These are phyloP conservation scores for Ophiothrix spiculata DNA, from an alignment of 35 echinoderm and acorn worm species.

Conservation along the genomic window DNA sequence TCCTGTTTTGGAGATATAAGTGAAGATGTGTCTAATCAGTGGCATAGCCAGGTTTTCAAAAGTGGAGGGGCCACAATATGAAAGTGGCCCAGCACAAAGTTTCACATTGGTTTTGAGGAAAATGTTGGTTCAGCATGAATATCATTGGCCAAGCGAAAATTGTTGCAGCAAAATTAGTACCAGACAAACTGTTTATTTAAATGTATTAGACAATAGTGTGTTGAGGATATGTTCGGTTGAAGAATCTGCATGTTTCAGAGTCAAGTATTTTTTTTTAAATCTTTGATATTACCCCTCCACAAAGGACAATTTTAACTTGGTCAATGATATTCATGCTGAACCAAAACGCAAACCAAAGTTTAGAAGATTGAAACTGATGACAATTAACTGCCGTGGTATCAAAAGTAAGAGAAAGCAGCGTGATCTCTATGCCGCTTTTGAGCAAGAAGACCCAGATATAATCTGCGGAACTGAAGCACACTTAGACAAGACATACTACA, in stretches of 20 bases:
- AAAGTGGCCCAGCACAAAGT: no score
- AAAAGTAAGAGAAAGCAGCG: conserved; percentile 32
- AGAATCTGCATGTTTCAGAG: background rate
- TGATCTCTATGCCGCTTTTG: background rate
- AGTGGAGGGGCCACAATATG: no score
- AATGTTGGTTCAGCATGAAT: no score
- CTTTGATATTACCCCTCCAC: background rate
- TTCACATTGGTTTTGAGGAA: no score
- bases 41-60: no score
- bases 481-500: background rate
- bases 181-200: background rate
- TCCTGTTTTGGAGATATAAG: no score
- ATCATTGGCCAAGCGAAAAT: background rate
- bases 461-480: conserved; percentile 13
- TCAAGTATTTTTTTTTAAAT: background rate
- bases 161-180: background rate
- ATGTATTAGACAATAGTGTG: no score
- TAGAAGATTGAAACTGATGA: background rate
- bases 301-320: no score
- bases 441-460: conserved; percentile 19
- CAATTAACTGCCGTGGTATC: conserved; percentile 1
- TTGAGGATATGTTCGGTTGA: no score
- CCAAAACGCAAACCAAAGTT: conserved; percentile 15
- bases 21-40: no score
- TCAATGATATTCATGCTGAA: no score